Evolutionary conservation across 64 coral and sea anemone species (phyloP), one percentile per base, ranked within the genome.

Genomic region (Orbicella faveolata): DNA sequence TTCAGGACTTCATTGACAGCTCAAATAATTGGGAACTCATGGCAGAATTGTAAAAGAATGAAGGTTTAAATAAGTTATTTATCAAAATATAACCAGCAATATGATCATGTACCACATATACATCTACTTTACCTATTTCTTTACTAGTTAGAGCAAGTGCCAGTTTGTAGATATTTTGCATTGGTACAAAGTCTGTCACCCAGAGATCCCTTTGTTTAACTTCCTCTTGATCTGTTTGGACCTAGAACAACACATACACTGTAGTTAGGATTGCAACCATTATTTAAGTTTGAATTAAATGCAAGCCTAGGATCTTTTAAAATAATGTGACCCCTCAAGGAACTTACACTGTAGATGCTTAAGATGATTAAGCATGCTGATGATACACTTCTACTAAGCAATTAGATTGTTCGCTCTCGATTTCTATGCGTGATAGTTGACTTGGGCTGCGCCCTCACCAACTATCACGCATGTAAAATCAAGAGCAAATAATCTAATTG

Each of bases 131-230:
- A 98, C 96, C 96, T 52, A 99, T 99, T 77, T 99, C 97, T 74
- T 99, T 99, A 81, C 94, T 99, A 1, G 97, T 99, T 41, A 99
- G 39, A n/a, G 97, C 91, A 23, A 99, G n/a, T 0, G 94, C 97
- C 18, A 99, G 78, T 86, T 99, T 99, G 92, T 99, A 99, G 26
- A 96, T 91, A 70, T 99, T 96, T 19, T 96, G 97, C 97, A 99
- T 99, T 20, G 97, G 94, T 84, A 91, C 73, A 76, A 99, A 99
- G 84, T 99, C 97, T 65, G 97, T 99, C 4, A 99, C 94, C 97
- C 97, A 99, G 21, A 99, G 26, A 64, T 99, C 97, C 74, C 97
- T 96, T 62, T 99, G 97, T n/a, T 99, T 99, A 0, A 99, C 91
- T 78, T 99, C 97, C 51, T 99, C 91, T 67, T 88, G 97, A 52